Percentiles rank a stretch among this genome's conserved stretches.
Evolutionary conservation across 2,113 vertebrate genomes (phyloP).

Genomic region (Muntiacus muntjak): DNA sequence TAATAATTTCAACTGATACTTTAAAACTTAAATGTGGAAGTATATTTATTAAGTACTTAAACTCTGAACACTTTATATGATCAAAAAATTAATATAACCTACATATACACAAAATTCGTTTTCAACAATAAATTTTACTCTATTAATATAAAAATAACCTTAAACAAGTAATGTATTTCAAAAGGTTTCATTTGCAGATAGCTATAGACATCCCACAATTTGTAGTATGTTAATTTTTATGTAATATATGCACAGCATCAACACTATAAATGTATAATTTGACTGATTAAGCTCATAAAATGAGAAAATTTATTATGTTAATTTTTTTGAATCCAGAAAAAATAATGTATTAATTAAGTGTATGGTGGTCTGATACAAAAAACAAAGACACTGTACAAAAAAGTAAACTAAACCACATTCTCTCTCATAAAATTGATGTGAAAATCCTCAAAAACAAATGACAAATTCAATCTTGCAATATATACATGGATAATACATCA

Average conservation of each 20-base stretch:
- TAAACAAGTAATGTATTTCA: background rate
- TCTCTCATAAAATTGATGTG: background rate
- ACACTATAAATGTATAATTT: background rate
- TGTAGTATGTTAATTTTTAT: background rate
- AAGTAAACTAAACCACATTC: background rate
- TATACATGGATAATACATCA: background rate
- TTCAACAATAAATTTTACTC: background rate
- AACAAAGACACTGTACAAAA: background rate
- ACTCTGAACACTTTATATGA: background rate
- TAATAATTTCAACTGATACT: background rate
- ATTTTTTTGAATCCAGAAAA: background rate
- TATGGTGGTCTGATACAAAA: background rate
- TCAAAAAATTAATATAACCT: background rate
- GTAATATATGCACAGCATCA: background rate
- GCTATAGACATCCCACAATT: background rate
- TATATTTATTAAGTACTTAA: background rate
- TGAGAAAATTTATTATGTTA: background rate
- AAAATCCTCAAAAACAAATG: background rate
- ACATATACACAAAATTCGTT: background rate
- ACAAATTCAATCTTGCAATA: background rate
- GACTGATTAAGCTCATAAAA: background rate
- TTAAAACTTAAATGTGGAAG: background rate
- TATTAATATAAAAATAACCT: background rate
- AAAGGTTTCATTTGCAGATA: background rate
- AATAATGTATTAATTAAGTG: background rate